Conservation (phyloP, 2,888 invertebrate genomes). For the Acanthococcus lagerstroemiae region DNA sequence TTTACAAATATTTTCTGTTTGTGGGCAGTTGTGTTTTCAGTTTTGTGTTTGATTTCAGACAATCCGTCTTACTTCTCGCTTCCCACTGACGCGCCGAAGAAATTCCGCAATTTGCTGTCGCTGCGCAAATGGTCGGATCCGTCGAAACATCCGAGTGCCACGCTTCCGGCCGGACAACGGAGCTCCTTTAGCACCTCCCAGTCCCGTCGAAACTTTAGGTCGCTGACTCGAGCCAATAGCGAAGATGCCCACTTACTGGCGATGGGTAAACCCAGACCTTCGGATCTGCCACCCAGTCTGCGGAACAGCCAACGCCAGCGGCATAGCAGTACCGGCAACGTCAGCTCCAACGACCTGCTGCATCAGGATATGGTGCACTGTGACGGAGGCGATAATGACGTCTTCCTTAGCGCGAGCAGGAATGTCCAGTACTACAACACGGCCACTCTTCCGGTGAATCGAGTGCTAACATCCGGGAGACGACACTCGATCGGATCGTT, state of each 20-base stretch:
- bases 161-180: constrained; percentile 36
- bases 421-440: constrained; percentile 42
- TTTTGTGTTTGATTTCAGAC: constrained; percentile 42
- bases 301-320: constrained; percentile 36
- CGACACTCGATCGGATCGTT: constrained; percentile 54
- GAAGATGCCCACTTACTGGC: constrained; percentile 56
- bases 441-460: constrained; percentile 40
- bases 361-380: constrained; percentile 33
- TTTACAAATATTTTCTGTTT: too few relatives aligned
- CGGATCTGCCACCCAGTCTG: constrained; percentile 55
- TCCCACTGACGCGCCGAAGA: constrained; percentile 44
- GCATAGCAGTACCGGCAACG: constrained; percentile 2
- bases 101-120: constrained; percentile 38
- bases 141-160: constrained; percentile 37
- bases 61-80: constrained; percentile 66
- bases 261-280: constrained; percentile 58
- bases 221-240: constrained; percentile 52
- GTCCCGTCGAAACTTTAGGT: constrained; percentile 40
- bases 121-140: constrained; percentile 39
- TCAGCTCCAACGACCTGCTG: constrained; percentile 26
- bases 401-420: constrained; percentile 48
- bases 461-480: constrained; percentile 45
- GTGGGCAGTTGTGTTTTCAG: neutral
- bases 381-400: constrained; percentile 48
- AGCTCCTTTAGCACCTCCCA: constrained; percentile 35